A percentile compares a stretch with the other conserved stretches of the same genome.
These are phyloP conservation scores for Lagocephalus sceleratus DNA, from an alignment of 2,797 vertebrate genomes.

Conservation along the genomic window DNA sequence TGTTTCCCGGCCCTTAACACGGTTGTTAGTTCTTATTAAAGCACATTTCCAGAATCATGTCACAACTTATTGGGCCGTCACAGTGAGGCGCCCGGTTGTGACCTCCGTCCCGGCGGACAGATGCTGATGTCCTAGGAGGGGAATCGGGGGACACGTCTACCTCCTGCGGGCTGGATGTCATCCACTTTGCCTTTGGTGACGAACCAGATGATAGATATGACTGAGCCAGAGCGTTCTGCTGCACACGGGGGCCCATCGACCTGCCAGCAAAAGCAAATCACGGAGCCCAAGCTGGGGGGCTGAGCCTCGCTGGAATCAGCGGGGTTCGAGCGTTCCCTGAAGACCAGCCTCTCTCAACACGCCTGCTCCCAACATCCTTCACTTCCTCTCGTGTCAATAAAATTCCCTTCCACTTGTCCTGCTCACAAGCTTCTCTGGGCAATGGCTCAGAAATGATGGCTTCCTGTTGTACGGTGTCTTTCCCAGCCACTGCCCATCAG, in stretches of 20 bases:
- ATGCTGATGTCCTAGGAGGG: too few species aligned
- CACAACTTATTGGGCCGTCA: too few species aligned
- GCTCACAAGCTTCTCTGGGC: conserved; percentile 73
- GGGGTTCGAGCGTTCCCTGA: conserved; percentile 65
- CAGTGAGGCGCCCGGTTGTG: too few species aligned
- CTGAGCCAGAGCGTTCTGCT: neutral
- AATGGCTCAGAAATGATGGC: conserved; percentile 75
- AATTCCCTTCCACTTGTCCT: conserved; percentile 81
- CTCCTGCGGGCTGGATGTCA: too few species aligned
- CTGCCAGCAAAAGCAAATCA: conserved; percentile 40
- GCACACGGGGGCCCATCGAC: conserved; percentile 6
- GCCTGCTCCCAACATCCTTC: conserved; percentile 67
- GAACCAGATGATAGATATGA: neutral
- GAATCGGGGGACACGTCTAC: too few species aligned
- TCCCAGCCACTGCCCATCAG: conserved; percentile 55
- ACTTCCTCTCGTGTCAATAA: conserved; percentile 76
- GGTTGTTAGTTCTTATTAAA: too few species aligned
- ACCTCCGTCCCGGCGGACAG: too few species aligned
- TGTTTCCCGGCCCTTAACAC: too few species aligned
- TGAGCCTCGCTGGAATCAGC: conserved; percentile 69
- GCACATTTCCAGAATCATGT: too few species aligned
- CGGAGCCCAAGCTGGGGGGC: conserved; percentile 64
- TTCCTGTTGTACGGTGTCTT: conserved; percentile 75
- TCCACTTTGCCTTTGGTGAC: neutral
- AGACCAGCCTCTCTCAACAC: conserved; percentile 59